Evolutionary conservation across 2,888 invertebrate species (phyloP), one percentile per base, ranked within the genome.

Genomic region (Polietes domitor): DNA sequence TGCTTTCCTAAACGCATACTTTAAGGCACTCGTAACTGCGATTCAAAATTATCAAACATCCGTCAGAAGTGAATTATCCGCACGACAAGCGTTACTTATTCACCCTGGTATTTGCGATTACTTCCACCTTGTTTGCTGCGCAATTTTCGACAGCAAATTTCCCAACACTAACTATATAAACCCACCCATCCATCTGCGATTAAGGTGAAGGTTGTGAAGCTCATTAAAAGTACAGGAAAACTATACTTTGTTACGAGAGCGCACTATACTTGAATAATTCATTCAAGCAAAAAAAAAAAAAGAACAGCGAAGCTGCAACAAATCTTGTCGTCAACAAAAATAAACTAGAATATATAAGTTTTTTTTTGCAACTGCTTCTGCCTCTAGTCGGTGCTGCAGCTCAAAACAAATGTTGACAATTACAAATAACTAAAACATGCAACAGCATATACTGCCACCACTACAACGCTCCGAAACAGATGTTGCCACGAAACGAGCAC

Each of bases 191-290:
- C 32, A 12, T 24, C 41, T 4, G 7, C 68, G 68, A 68, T 80
- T 78, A 83, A 83, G 83, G 83, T 83, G 80, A 83, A 83, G 83
- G 83, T 72, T 83, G 17, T 72, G 32, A 17, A 80, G 58, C 83
- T 83, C 83, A 83, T 83, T 83, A 83, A 78, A 83, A 78, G 3
- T 37, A 24, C 37, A 68, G 43, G 68, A 21, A 41, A 41, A n/a
- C 17, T 26, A 26, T 58, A 24, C 58, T 24, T 58, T 26, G 58
- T 15, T 58, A 10, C 15, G 24, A 41, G 6, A 21, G 17, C 41
- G 37, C 21, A 41, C 21, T 37, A 37, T 12, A 65, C 24, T 43
- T 17, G 65, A 17, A 17, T 12, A 63, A 63, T 26, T 21, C 53
- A 53, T 53, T 53, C 53, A 58, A 58, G 58, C n/a, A 7, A 61